phyloP scores from a whole-genome alignment of 2,888 invertebrate genomes.

The Cryptocephalus primarius region DNA sequence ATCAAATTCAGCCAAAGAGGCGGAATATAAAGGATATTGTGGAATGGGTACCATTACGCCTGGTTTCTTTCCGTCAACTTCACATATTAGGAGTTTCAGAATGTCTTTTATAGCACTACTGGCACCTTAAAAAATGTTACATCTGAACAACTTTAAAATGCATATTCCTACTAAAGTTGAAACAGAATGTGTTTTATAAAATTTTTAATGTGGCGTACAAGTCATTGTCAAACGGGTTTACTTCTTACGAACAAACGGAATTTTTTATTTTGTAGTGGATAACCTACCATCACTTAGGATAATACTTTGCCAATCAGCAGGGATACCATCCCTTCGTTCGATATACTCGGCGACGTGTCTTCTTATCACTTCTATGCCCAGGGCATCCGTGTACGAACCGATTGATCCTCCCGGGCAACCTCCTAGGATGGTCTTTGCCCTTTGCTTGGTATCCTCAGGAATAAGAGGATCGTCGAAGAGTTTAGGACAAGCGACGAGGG shows the following conservation, averaged over 20 bases:
- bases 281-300: constrained; percentile 63
- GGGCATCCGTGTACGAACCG: constrained; percentile 84
- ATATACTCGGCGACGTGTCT: constrained; percentile 84
- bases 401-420: constrained; percentile 71
- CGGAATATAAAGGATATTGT: constrained; percentile 97
- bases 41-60: constrained; percentile 97
- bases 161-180: too few relatives aligned
- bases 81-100: constrained; percentile 57
- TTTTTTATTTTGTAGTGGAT: too few relatives aligned
- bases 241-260: too few relatives aligned
- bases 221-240: too few relatives aligned
- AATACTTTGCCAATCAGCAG: constrained; percentile 65
- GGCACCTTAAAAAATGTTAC: constrained; percentile 45
- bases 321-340: constrained; percentile 63
- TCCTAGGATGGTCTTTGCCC: constrained; percentile 54
- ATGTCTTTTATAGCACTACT: constrained; percentile 89
- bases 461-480: constrained; percentile 53
- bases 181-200: too few relatives aligned
- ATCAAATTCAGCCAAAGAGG: constrained; percentile 85
- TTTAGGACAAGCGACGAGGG: constrained; percentile 62
- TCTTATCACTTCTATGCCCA: constrained; percentile 83
- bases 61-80: constrained; percentile 46
- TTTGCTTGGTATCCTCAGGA: constrained; percentile 73
- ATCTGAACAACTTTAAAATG: neutral
- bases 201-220: too few relatives aligned